A percentile compares a stretch with the other conserved stretches of the same genome.
Evolutionary conservation across 2,113 vertebrate genomes (phyloP).

Genomic region (Cisticola juncidis): DNA sequence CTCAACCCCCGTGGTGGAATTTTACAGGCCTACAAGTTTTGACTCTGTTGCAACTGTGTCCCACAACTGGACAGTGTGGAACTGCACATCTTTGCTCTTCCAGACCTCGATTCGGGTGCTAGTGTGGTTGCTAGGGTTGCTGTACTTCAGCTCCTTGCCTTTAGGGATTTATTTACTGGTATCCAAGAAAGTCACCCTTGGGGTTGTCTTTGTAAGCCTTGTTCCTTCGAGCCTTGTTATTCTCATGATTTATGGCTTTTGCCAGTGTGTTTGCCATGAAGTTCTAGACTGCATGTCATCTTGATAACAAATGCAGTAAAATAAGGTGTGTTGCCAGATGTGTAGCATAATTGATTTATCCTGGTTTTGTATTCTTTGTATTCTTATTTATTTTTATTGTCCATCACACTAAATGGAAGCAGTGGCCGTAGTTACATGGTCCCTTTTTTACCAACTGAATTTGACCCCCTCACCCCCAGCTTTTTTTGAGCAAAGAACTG

Average conservation of each 20-base stretch:
- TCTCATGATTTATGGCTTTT: conserved; percentile 91
- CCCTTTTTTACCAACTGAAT: conserved; percentile 7
- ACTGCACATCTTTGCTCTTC: conserved; percentile 86
- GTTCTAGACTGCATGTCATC: conserved; percentile 88
- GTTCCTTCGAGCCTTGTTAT: conserved; percentile 91
- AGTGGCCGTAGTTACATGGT: neutral
- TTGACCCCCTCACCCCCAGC: rapidly evolving
- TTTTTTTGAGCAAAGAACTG: neutral
- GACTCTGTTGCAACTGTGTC: conserved; percentile 87
- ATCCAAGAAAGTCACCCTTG: conserved; percentile 88
- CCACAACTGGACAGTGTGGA: conserved; percentile 89
- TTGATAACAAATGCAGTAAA: conserved; percentile 48
- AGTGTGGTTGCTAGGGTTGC: conserved; percentile 89
- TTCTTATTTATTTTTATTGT: conserved; percentile 34
- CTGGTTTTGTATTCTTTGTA: conserved; percentile 18
- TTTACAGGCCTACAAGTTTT: conserved; percentile 83
- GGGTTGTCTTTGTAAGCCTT: conserved; percentile 91
- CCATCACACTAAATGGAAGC: neutral
- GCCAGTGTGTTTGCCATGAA: conserved; percentile 91
- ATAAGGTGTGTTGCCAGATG: neutral
- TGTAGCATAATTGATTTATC: conserved; percentile 40
- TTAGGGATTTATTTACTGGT: conserved; percentile 94
- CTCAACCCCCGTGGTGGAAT: conserved; percentile 71
- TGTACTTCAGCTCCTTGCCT: conserved; percentile 94
- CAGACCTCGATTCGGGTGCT: conserved; percentile 87